phyloP scores from a whole-genome alignment of 2,797 vertebrate genomes.

The Pseudochromis fuscus region DNA sequence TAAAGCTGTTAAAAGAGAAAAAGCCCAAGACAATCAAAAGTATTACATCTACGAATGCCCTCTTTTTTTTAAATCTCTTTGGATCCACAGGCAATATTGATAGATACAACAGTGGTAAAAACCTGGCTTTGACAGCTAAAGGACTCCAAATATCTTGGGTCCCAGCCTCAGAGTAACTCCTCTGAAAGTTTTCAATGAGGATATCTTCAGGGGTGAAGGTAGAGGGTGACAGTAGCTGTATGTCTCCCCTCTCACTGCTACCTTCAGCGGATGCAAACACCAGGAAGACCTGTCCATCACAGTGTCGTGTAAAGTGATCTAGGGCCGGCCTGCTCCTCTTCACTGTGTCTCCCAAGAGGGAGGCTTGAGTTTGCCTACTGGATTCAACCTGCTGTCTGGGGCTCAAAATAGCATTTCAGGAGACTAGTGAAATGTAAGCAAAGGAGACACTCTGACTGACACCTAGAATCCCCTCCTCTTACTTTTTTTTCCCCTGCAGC shows the following conservation, averaged over 20 bases:
- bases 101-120: conserved; percentile 39
- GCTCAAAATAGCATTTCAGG: conserved; percentile 87
- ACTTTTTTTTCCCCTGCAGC: conserved; percentile 58
- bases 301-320: conserved; percentile 83
- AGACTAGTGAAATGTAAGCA: conserved; percentile 86
- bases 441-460: conserved; percentile 84
- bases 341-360: conserved; percentile 76
- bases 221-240: conserved; percentile 50
- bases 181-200: conserved; percentile 55
- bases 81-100: conserved; percentile 45
- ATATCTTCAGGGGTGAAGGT: conserved; percentile 48
- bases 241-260: conserved; percentile 61
- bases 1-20: conserved; percentile 61
- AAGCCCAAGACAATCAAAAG: conserved; percentile 60
- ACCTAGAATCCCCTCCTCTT: conserved; percentile 72
- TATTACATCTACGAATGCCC: conserved; percentile 46
- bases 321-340: conserved; percentile 73
- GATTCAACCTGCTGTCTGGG: conserved; percentile 85
- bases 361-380: conserved; percentile 83
- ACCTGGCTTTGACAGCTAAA: conserved; percentile 56
- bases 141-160: conserved; percentile 43
- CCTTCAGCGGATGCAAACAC: conserved; percentile 75
- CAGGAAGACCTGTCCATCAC: conserved; percentile 83
- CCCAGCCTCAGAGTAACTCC: conserved; percentile 34
- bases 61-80: conserved; percentile 54